These are phyloP conservation scores for Hydropsyche tenuis DNA, from an alignment of 1,140 invertebrate genomes.

Conservation along the genomic window DNA sequence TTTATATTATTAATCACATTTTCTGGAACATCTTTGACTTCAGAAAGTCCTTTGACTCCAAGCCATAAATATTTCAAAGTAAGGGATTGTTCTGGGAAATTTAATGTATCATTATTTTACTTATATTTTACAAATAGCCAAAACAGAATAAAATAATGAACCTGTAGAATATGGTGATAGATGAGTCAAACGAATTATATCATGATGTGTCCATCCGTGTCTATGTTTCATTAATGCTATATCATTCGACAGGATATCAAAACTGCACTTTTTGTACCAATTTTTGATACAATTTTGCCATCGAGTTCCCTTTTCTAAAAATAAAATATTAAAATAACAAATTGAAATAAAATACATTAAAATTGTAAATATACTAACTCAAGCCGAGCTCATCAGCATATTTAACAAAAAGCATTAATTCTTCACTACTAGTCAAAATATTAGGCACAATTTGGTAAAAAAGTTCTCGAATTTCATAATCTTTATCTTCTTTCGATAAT, in stretches of 20 bases:
- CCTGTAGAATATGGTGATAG: not conserved
- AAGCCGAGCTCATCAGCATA: constrained; percentile 9
- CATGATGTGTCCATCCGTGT: constrained; percentile 29
- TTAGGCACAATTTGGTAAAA: constrained; percentile 16
- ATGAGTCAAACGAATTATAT: constrained; percentile 22
- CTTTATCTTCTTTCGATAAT: constrained; percentile 14
- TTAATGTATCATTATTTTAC: not conserved
- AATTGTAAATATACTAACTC: constrained; percentile 15
- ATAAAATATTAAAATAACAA: not conserved
- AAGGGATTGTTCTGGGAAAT: not conserved
- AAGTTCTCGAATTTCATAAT: not conserved
- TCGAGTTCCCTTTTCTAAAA: constrained; percentile 23
- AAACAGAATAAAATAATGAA: not conserved
- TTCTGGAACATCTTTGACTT: not conserved
- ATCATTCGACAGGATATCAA: not conserved
- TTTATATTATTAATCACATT: not conserved
- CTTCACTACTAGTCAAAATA: constrained; percentile 8
- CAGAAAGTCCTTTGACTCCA: constrained; percentile 10
- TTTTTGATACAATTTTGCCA: constrained; percentile 34
- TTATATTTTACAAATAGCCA: not conserved
- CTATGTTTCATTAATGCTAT: not conserved
- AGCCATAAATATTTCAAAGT: constrained; percentile 9
- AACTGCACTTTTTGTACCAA: constrained; percentile 19
- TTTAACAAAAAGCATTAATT: constrained; percentile 20
- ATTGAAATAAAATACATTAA: not conserved